Conservation (phyloP, 2,888 invertebrate genomes). For the Andrena trimmerana region DNA sequence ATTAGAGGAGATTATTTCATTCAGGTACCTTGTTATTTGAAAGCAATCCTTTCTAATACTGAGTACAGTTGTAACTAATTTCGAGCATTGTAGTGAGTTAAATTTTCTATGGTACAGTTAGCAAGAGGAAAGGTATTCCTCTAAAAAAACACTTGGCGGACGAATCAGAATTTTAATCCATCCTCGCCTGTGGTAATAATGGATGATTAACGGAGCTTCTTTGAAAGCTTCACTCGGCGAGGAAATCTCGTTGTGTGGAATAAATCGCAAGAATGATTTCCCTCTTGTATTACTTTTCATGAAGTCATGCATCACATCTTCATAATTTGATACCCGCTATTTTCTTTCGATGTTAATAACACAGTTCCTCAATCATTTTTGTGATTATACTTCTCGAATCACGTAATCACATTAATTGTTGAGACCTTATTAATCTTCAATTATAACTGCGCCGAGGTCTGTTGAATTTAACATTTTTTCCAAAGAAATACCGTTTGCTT, state of each 20-base stretch:
- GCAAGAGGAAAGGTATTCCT: neutral
- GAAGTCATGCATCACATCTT: neutral
- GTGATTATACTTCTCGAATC: constrained; percentile 16
- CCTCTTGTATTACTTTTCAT: constrained; percentile 10
- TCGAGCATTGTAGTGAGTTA: no score
- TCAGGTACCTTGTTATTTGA: no score
- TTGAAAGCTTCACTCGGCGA: neutral
- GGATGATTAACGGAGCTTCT: constrained; percentile 7
- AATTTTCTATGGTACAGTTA: no score
- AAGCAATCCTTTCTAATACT: no score
- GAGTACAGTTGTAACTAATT: no score
- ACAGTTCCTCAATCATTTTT: constrained; percentile 13
- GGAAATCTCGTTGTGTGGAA: neutral
- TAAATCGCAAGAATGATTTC: neutral
- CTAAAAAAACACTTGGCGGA: neutral
- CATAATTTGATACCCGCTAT: constrained; percentile 22
- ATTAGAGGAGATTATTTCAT: no score
- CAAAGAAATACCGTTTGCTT: neutral
- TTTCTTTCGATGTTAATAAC: neutral
- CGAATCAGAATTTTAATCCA: neutral
- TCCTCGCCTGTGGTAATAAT: neutral
- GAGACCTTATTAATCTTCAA: neutral
- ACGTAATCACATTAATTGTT: neutral
- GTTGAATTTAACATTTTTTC: neutral
- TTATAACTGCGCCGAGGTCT: neutral